Evolutionary conservation across 2,888 invertebrate genomes (phyloP), one percentile per base, ranked within the genome.

Genomic region (Euzophera pinguis): DNA sequence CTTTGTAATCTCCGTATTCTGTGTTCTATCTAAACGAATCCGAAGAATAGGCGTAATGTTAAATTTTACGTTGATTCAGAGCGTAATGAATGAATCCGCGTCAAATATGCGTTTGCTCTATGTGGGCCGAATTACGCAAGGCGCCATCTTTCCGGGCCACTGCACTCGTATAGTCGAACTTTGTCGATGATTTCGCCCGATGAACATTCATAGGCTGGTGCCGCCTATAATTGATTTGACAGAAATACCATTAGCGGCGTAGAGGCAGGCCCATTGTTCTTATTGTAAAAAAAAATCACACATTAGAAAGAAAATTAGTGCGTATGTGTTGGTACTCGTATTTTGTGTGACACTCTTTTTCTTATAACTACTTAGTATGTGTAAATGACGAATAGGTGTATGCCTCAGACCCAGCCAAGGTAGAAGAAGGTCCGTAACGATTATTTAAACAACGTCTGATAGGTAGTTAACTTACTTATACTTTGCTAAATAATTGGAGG

Each of bases 141-240:
- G 72, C 77, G 72, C 71, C 76, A 75, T 80, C 68, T 81, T 81
- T 81, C 78, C 81, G 74, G 70, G 63, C 74, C 79, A 77, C 62
- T 83, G 83, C 84, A 80, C 75, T 69, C 75, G 75, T 81, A 83
- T 81, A 79, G 77, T 69, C 63, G 65, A 86, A 86, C 67, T 86
- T 84, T 66, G 71, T 58, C 77, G 74, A 78, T 80, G 76, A 81
- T 45, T 45, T 45, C 32, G 32, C 10, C 9, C 43, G 12, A 12
- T 43, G 43, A 76, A 70, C 71, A 62, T 68, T 64, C 61, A 56
- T 53, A 66, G 79, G 77, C 83, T 82, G 71, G 61, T 58, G 68
- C 76, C 81, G 76, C 78, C 70, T 66, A 68, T 61, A 63, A 64
- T 39, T 14, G 39, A 39, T 39, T 9, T 3, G 38, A 9, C 13